Evolutionary conservation across 1,140 invertebrate species (phyloP), one percentile per base, ranked within the genome.

Genomic region (Drosophila sechellia): DNA sequence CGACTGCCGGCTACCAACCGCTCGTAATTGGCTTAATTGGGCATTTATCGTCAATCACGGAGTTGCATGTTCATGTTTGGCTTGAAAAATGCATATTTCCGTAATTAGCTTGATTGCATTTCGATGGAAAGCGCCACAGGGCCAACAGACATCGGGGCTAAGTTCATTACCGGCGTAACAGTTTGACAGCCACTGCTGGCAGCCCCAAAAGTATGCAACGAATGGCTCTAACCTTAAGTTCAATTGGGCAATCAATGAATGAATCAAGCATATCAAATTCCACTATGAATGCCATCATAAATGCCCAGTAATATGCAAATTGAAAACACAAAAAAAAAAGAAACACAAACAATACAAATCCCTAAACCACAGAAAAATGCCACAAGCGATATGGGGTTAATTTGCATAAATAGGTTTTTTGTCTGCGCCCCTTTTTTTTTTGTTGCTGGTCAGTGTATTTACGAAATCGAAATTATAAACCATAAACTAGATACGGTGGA

Each of bases 81-180:
- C 58, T 61, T 81, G 76, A 58, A 40, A 49, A 80, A 69, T 72
- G 65, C 61, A 77, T 65, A 86, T 78, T 72, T 57, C 42, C 35
- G 78, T 63, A 76, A 86, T 86, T 86, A 81, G 78, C 57, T 75
- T 81, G 79, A 86, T 86, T 86, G 78, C 64, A 75, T 86, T 86
- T 86, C 60, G 64, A 78, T 86, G 69, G 27, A 40, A 39, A 65
- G 45, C 31, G 57, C 49, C 61, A 17, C 34, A 37, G 27, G 59
- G n/a, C 17, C 25, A 55, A 20, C 48, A 17, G 54, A 8, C 2
- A 27, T 50, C 17, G 45, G 20, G 65, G n/a, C 39, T 58, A 64
- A 57, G 60, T 76, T 76, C 60, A 75, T 68, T 64, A 50, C 37
- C 42, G 37, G 59, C 46, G 3, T 13, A 35, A 25, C 64, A 52